Evolutionary conservation across 1,140 invertebrate genomes (phyloP), one percentile per base, ranked within the genome.

Genomic region (Gryllus bimaculatus): DNA sequence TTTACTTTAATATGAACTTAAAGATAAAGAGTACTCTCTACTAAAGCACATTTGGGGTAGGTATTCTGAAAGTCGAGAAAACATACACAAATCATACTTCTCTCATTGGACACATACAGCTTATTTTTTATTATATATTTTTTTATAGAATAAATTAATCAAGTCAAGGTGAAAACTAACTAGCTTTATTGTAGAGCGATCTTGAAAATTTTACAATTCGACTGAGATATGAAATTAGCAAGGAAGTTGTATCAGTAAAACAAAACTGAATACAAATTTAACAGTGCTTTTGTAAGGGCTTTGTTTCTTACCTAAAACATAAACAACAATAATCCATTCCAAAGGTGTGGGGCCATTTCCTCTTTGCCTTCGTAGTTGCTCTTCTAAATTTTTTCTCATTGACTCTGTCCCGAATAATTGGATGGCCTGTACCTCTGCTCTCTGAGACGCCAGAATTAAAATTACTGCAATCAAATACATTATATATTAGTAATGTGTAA

Each of bases 361-460:
- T 80, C 95, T 86, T 83, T 96, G 94, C 48, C 88, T 90, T 78
- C 86, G 83, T 74, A 91, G 83, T 83, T 91, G 87, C 81, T 92
- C 88, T 79, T 89, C 86, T 39, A 93, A 82, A 48, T 87, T 85
- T 79, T 87, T 84, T 79, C 88, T 89, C 89, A 92, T 90, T 80
- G 86, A 85, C 8, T 92, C 90, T 0, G 90, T 90, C 0, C 92
- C 92, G 80, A 95, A 91, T 75, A 93, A 85, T 81, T 91, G 89
- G 48, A 95, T 89, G 0, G 93, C 87, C 80, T 93, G 88, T 54
- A 92, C 91, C 84, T 96, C 94, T 21, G 92, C 93, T 83, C 94
- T 88, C 86, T 95, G 94, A 4, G 94, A 96, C 8, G 95, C 95
- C 86, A 97, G 86, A 81, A 96, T 96, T 79, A 96, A 85, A 73